These are phyloP conservation scores for Copidosoma aretas DNA, from an alignment of 2,888 invertebrate species.

Conservation along the genomic window DNA sequence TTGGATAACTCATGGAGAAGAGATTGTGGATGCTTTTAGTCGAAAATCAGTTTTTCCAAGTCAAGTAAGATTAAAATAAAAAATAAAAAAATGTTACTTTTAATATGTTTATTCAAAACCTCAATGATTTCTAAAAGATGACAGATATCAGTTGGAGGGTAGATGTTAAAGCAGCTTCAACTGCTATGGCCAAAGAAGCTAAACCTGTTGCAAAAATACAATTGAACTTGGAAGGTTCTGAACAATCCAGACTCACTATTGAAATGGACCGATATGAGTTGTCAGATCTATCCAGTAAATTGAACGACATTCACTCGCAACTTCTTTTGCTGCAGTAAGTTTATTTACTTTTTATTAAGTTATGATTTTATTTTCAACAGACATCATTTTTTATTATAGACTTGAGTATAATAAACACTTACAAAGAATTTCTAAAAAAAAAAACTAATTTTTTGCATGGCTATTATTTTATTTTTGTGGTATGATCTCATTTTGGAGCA, in stretches of 20 bases:
- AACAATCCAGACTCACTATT: slow-evolving; percentile 50
- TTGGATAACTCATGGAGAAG: slow-evolving; percentile 54
- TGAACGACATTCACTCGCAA: slow-evolving; percentile 56
- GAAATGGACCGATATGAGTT: slow-evolving; percentile 55
- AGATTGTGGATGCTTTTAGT: slow-evolving; percentile 51
- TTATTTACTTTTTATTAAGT: slow-evolving; percentile 3
- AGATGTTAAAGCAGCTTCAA: slow-evolving; percentile 55
- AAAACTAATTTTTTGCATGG: background rate
- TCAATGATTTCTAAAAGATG: slow-evolving; percentile 43
- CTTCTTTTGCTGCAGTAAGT: slow-evolving; percentile 55
- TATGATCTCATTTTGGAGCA: background rate
- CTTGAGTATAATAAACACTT: too few relatives aligned
- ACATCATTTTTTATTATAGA: too few relatives aligned
- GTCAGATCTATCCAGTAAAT: slow-evolving; percentile 50
- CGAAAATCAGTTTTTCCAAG: slow-evolving; percentile 54
- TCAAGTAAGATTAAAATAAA: slow-evolving; percentile 47
- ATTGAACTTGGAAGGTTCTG: slow-evolving; percentile 48
- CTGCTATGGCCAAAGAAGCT: slow-evolving; percentile 50
- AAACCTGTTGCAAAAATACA: slow-evolving; percentile 54
- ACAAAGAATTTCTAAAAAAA: too few relatives aligned
- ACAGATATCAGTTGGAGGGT: slow-evolving; percentile 55
- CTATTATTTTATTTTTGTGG: background rate
- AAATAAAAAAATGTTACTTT: slow-evolving; percentile 3
- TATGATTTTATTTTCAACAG: too few relatives aligned
- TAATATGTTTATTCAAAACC: slow-evolving; percentile 15